These are phyloP conservation scores for Agrochola macilenta DNA, from an alignment of 2,888 invertebrate genomes.

Conservation along the genomic window DNA sequence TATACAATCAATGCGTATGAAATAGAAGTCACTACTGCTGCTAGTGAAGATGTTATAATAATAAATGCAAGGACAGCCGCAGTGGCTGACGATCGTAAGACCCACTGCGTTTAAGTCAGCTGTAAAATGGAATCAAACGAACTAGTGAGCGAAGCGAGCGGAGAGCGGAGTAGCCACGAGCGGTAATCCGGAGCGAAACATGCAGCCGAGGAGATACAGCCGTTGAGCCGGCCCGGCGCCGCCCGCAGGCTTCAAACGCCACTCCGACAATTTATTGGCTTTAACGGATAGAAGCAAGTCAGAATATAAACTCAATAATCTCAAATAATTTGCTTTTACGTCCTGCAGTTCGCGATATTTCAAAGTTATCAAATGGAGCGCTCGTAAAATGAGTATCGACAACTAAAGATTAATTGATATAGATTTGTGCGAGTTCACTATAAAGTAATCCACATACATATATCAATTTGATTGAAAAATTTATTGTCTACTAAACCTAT, in stretches of 20 bases:
- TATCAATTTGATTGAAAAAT: slow-evolving; percentile 63
- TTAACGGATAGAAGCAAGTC: slow-evolving; percentile 22
- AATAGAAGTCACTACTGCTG: slow-evolving; percentile 23
- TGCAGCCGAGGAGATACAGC: slow-evolving; percentile 30
- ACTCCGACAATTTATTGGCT: slow-evolving; percentile 43
- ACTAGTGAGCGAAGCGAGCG: slow-evolving; percentile 18
- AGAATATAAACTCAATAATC: slow-evolving; percentile 18
- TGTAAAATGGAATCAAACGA: slow-evolving; percentile 42
- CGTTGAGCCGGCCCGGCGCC: neutral
- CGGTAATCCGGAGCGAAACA: slow-evolving; percentile 31
- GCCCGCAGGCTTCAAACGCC: slow-evolving; percentile 22
- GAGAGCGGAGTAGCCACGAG: slow-evolving; percentile 4
- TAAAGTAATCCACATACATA: slow-evolving; percentile 57
- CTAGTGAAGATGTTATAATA: slow-evolving; percentile 56
- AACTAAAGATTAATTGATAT: slow-evolving; percentile 58
- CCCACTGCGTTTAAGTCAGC: slow-evolving; percentile 42
- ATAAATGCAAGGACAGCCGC: slow-evolving; percentile 57
- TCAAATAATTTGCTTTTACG: slow-evolving; percentile 20
- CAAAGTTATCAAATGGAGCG: slow-evolving; percentile 23
- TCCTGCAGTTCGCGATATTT: slow-evolving; percentile 21
- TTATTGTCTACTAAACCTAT: slow-evolving; percentile 62
- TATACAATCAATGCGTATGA: slow-evolving; percentile 49
- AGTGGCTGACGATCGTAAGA: slow-evolving; percentile 33
- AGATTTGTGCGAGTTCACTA: slow-evolving; percentile 49
- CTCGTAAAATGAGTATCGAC: slow-evolving; percentile 57